Conservation (phyloP, 2,113 vertebrate genomes). For the Dasyornis broadbenti region DNA sequence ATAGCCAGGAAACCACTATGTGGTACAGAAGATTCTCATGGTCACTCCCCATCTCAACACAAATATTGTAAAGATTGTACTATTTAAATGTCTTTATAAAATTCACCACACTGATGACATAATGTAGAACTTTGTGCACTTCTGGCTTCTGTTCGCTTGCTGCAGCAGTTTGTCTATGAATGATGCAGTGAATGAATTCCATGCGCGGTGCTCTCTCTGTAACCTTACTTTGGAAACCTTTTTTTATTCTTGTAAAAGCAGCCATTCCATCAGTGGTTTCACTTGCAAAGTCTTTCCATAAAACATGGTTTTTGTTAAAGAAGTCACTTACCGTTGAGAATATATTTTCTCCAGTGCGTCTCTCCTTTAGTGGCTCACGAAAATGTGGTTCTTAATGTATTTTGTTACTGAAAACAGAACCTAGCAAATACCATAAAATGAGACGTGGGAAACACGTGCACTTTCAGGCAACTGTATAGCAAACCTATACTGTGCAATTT, state of each 20-base stretch:
- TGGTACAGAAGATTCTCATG: not conserved
- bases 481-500: not conserved
- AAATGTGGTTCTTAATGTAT: not conserved
- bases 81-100: not conserved
- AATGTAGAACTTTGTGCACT: not conserved
- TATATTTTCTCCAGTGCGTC: not conserved
- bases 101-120: not conserved
- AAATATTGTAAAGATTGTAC: not conserved
- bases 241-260: not conserved
- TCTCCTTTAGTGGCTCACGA: not conserved
- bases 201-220: not conserved
- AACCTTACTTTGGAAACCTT: not conserved
- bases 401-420: not conserved
- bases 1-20: not conserved
- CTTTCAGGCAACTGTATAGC: not conserved
- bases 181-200: not conserved
- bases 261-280: not conserved
- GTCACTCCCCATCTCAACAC: not conserved
- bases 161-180: not conserved
- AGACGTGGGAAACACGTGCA: fast-evolving
- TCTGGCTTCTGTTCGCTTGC: not conserved
- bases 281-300: not conserved
- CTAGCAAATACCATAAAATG: not conserved
- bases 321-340: not conserved
- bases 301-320: not conserved